A percentile compares a stretch with the other conserved stretches of the same genome.
phyloP scores from a whole-genome alignment of 2,888 invertebrate genomes.

The Drosophila mimetica region DNA sequence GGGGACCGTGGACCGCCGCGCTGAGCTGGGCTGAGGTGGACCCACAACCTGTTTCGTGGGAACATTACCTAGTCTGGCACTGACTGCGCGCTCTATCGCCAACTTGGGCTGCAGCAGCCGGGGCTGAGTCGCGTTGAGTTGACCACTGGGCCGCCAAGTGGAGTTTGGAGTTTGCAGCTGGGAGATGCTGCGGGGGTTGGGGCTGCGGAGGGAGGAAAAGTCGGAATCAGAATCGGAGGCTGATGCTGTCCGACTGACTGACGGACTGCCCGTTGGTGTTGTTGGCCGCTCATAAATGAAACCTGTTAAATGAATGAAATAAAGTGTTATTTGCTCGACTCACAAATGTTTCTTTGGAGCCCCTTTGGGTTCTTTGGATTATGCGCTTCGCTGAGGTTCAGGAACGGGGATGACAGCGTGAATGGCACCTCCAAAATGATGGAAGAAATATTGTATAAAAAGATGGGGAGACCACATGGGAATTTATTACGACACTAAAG shows the following conservation, averaged over 20 bases:
- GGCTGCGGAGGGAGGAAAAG: conserved; percentile 9
- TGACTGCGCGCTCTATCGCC: conserved; percentile 51
- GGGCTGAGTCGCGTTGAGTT: conserved; percentile 49
- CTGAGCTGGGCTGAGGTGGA: conserved; percentile 10
- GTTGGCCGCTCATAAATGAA: conserved; percentile 81
- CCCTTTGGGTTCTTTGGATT: conserved; percentile 62
- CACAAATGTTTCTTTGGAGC: conserved; percentile 73
- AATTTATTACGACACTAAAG: neutral
- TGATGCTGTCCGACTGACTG: conserved; percentile 49
- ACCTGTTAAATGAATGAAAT: conserved; percentile 85
- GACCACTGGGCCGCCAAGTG: conserved; percentile 59
- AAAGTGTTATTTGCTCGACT: conserved; percentile 83
- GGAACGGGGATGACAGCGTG: conserved; percentile 23
- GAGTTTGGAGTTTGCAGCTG: conserved; percentile 12
- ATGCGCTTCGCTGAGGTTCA: conserved; percentile 50
- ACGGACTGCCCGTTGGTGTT: conserved; percentile 40
- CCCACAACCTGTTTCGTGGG: conserved; percentile 84
- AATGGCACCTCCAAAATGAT: neutral
- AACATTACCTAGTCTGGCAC: conserved; percentile 83
- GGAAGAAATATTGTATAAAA: neutral
- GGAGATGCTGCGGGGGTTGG: conserved; percentile 4
- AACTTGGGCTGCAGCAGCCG: conserved; percentile 30
- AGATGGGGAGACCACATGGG: neutral
- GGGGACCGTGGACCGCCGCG: neutral
- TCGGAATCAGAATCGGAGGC: conserved; percentile 25